phyloP scores from a whole-genome alignment of 2,888 invertebrate species.

The Spodoptera littoralis region DNA sequence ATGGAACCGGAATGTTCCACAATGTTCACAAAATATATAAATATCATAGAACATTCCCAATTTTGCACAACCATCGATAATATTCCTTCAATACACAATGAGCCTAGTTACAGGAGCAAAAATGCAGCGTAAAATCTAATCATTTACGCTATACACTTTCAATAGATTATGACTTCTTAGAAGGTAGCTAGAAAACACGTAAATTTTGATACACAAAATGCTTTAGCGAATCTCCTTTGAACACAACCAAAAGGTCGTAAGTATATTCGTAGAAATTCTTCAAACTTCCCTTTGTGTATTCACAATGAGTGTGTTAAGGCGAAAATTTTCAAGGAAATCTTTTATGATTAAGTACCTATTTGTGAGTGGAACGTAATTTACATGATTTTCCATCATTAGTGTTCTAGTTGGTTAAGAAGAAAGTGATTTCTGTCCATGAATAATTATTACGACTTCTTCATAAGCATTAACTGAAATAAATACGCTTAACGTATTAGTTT shows the following conservation, averaged over 20 bases:
- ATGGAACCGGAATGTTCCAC: too few relatives aligned
- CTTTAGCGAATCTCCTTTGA: constrained; percentile 47
- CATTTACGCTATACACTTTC: constrained; percentile 36
- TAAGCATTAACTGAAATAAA: too few relatives aligned
- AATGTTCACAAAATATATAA: too few relatives aligned
- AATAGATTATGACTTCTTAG: constrained; percentile 45
- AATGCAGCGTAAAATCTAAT: constrained; percentile 21
- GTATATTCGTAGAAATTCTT: constrained; percentile 50
- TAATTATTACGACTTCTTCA: too few relatives aligned
- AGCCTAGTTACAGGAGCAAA: constrained; percentile 1
- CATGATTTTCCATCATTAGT: too few relatives aligned
- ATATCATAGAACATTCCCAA: too few relatives aligned
- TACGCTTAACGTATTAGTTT: too few relatives aligned
- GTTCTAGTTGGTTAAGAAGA: too few relatives aligned
- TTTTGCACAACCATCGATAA: too few relatives aligned
- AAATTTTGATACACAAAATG: constrained; percentile 54
- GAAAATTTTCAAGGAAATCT: constrained; percentile 27
- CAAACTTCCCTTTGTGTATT: constrained; percentile 40
- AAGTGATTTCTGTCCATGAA: too few relatives aligned
- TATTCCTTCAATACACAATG: background rate
- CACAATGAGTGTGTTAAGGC: constrained; percentile 31
- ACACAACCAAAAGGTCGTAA: constrained; percentile 43
- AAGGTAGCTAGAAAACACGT: constrained; percentile 55
- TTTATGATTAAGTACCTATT: constrained; percentile 26
- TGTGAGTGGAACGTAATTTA: background rate